Evolutionary conservation across 2,113 vertebrate genomes (phyloP), one percentile per base, ranked within the genome.

Genomic region (Scortum barcoo): DNA sequence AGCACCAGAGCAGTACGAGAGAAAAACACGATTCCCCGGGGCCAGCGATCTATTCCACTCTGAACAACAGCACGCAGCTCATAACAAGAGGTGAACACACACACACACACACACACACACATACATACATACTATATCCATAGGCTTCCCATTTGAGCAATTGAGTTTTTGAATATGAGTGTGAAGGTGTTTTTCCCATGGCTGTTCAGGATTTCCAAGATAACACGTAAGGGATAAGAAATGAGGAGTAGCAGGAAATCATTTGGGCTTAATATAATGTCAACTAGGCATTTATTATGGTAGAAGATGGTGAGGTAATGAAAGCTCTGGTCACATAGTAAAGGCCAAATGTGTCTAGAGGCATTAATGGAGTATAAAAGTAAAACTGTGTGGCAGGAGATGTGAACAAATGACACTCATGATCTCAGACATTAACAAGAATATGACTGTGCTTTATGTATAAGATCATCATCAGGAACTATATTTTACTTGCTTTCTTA

Each of bases 1-100:
- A 30, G 50, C 78, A 80, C 57, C 46, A 76, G 50, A 83, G 75
- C 68, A 62, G 79, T 71, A 65, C 33, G 57, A 19, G 89, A 92
- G 91, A 91, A 90, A 92, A 93, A 91, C 92, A 93, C 2, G 33
- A 88, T 68, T 92, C 92, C 90, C 90, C 12, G 16, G 78, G 85
- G 88, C 71, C 63, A 13, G 50, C 60, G 72, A 80, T 75, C 68
- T 86, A 85, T 77, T 91, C 65, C 83, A 61, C 83, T 72, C 81
- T 90, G 84, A 90, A 92, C 89, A 94, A 92, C 90, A 88, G 62
- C 46, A 62, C 12, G 16, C 33, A 66, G 68, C 81, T 89, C 87
- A 89, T 81, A 92, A 92, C 88, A 91, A 91, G 69, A 84, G 30
- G 6, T n/a, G n/a, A n/a, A n/a, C n/a, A n/a, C 57, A 19, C 51